Evolutionary conservation across 1,140 invertebrate genomes (phyloP).

Genomic region (Dryas iulia): DNA sequence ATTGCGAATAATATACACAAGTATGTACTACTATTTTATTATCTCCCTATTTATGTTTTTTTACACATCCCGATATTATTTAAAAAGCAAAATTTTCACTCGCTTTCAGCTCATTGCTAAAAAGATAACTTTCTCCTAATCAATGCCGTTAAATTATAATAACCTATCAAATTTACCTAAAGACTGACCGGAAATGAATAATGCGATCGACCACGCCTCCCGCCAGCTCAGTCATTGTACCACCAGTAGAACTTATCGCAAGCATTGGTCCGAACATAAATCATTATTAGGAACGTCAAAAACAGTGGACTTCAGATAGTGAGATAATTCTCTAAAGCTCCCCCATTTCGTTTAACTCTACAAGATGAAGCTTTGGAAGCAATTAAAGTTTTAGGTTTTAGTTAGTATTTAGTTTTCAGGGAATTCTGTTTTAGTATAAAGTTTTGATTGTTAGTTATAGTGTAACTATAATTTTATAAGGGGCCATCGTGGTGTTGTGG

Average conservation of each 20-base stretch:
- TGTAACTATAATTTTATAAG: not conserved
- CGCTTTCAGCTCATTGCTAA: no score
- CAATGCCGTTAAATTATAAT: not conserved
- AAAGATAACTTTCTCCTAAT: not conserved
- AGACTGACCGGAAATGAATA: not conserved
- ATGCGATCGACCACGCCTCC: constrained; percentile 1
- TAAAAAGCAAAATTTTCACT: no score
- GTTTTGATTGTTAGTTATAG: not conserved
- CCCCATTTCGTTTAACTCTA: not conserved
- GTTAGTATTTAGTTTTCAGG: not conserved
- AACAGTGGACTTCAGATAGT: constrained; percentile 15
- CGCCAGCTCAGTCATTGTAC: not conserved
- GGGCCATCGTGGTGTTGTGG: no score
- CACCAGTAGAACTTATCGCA: constrained; percentile 4
- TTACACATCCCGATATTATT: no score
- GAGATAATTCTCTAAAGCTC: constrained; percentile 10
- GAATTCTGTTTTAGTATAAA: not conserved
- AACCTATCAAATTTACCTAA: not conserved
- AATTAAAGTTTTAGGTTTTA: constrained; percentile 2
- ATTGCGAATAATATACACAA: no score
- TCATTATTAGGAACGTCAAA: constrained; percentile 25
- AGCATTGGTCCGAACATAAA: constrained; percentile 19
- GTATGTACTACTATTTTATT: no score
- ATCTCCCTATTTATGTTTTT: no score
- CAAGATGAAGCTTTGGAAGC: not conserved